Evolutionary conservation across 2,888 invertebrate species (phyloP).

Genomic region (Aleiodes leptofemur): DNA sequence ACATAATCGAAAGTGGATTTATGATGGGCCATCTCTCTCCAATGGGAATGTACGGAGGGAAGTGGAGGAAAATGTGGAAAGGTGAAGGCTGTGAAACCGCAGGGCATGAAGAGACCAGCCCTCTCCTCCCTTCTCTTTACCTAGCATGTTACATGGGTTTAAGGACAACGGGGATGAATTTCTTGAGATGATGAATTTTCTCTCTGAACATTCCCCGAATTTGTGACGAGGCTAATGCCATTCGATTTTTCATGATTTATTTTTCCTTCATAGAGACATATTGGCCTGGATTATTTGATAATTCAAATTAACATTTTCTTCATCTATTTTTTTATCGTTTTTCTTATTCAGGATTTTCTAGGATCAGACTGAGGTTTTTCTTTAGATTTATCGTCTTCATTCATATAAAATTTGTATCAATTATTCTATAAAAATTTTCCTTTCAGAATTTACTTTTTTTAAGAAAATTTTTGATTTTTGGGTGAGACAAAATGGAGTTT

Average conservation of each 20-base stretch:
- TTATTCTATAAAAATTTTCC: too few relatives aligned
- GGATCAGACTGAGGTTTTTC: background rate
- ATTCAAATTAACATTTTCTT: conserved; percentile 43
- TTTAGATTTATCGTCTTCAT: background rate
- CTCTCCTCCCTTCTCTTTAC: conserved; percentile 12
- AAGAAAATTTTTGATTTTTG: too few relatives aligned
- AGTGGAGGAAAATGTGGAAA: conserved; percentile 16
- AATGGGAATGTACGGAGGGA: conserved; percentile 41
- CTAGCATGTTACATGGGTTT: conserved; percentile 22
- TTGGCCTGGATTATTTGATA: conserved; percentile 11
- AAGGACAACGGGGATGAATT: conserved; percentile 40
- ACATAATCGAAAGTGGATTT: conserved; percentile 74
- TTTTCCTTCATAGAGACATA: background rate
- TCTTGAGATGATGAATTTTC: conserved; percentile 30
- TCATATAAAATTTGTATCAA: too few relatives aligned
- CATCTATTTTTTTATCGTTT: conserved; percentile 13
- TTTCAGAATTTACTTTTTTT: too few relatives aligned
- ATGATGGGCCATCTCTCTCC: conserved; percentile 59
- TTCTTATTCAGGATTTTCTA: background rate
- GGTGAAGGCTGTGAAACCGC: conserved; percentile 31
- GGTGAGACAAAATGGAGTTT: too few relatives aligned
- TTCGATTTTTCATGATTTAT: conserved; percentile 36
- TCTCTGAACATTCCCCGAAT: conserved; percentile 26
- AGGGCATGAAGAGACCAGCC: conserved; percentile 37
- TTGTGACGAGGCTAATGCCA: conserved; percentile 29